Percentiles rank a stretch among this genome's conserved stretches.
These are phyloP conservation scores for Amblyopsis hoosieri DNA, from an alignment of 2,797 vertebrate species.

Conservation along the genomic window DNA sequence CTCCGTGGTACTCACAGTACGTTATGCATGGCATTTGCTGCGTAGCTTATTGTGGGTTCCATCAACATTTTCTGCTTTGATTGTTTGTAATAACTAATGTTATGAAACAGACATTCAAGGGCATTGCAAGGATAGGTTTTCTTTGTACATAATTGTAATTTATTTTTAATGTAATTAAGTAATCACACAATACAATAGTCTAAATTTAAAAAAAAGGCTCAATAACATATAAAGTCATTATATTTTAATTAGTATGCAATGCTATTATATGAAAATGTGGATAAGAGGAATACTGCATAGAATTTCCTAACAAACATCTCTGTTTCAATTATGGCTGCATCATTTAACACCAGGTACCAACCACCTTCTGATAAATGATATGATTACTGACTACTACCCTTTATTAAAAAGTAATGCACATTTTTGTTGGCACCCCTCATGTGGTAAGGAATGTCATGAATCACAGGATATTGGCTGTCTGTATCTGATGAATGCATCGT, in stretches of 20 bases:
- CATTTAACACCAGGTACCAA: constrained; percentile 55
- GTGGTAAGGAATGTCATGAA: constrained; percentile 95
- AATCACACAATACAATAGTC: no score
- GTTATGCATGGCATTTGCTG: constrained; percentile 18
- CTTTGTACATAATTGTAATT: no score
- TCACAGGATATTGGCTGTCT: constrained; percentile 99
- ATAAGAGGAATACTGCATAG: no score
- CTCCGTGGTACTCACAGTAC: constrained; percentile 41
- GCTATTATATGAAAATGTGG: no score
- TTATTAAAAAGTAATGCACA: constrained; percentile 99
- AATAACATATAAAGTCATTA: no score
- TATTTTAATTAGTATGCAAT: no score
- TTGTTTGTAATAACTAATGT: not conserved
- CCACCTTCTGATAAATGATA: constrained; percentile 94
- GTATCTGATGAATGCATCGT: constrained; percentile 99
- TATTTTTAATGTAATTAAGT: no score
- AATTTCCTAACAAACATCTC: no score
- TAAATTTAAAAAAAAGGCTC: no score
- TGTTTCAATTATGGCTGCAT: not conserved
- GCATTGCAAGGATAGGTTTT: not conserved
- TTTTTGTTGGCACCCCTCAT: constrained; percentile 99
- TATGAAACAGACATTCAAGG: constrained; percentile 18
- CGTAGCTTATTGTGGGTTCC: no score
- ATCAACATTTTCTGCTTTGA: no score
- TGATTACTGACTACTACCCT: constrained; percentile 97